phyloP scores from a whole-genome alignment of 2,888 invertebrate genomes.

The Didymodactylos carnosus region DNA sequence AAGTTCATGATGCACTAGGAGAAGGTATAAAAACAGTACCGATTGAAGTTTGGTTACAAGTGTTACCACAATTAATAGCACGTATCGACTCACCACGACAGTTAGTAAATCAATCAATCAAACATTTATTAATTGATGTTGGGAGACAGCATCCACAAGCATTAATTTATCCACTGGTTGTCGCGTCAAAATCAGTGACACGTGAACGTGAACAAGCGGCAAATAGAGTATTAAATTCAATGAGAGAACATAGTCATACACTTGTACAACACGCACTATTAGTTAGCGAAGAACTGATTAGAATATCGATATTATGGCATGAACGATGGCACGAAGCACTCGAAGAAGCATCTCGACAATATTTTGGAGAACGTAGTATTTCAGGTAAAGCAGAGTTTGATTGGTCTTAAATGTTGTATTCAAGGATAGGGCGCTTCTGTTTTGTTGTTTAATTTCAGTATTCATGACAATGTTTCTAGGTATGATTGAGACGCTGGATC shows the following conservation, averaged over 20 bases:
- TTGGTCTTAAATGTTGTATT: neutral
- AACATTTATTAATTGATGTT: conserved; percentile 77
- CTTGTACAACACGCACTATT: conserved; percentile 84
- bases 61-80: conserved; percentile 93
- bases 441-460: neutral
- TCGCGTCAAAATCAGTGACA: conserved; percentile 54
- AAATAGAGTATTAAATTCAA: conserved; percentile 73
- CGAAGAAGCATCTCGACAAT: conserved; percentile 60
- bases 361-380: conserved; percentile 62
- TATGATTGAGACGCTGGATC: conserved; percentile 85
- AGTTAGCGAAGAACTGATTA: conserved; percentile 82
- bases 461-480: conserved; percentile 64
- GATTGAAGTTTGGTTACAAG: conserved; percentile 95
- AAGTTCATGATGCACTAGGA: conserved; percentile 74
- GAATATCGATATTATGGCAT: conserved; percentile 96
- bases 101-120: conserved; percentile 68
- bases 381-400: neutral
- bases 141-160: conserved; percentile 95
- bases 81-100: conserved; percentile 79
- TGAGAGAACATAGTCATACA: conserved; percentile 76
- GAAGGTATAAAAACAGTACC: conserved; percentile 79
- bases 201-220: conserved; percentile 51
- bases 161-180: conserved; percentile 83
- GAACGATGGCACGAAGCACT: conserved; percentile 97
- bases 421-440: conserved; percentile 8